A percentile compares a stretch with the other conserved stretches of the same genome.
Evolutionary conservation across 2,113 vertebrate genomes (phyloP).

Genomic region (Ameiurus melas): DNA sequence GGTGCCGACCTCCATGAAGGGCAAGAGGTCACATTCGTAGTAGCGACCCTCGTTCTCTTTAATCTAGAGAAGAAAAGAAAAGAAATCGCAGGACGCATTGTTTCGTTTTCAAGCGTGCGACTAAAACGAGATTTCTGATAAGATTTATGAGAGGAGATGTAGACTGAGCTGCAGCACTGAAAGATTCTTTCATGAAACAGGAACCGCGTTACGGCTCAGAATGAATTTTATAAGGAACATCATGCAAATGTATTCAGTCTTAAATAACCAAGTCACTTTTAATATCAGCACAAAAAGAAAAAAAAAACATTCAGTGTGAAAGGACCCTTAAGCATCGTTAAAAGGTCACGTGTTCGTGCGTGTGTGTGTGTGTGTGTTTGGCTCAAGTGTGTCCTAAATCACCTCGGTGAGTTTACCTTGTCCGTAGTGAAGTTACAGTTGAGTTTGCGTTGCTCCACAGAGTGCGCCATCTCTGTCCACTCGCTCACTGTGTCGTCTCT

Average conservation of each 20-base stretch:
- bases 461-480: constrained; percentile 90
- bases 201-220: not conserved
- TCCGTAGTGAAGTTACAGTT: constrained; percentile 82
- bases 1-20: constrained; percentile 94
- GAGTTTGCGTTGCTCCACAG: constrained; percentile 87
- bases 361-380: not conserved
- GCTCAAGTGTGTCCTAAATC: not conserved
- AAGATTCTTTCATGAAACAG: no score
- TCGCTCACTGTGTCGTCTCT: constrained; percentile 79
- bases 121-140: no score
- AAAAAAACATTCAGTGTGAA: no score
- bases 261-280: not conserved
- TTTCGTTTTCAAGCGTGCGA: not conserved
- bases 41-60: constrained; percentile 85
- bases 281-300: not conserved
- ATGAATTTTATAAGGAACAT: not conserved
- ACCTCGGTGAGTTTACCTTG: constrained; percentile 76
- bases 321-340: no score
- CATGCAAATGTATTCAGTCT: not conserved
- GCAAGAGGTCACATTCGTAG: constrained; percentile 90
- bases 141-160: not conserved
- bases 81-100: not conserved
- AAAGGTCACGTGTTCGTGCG: not conserved
- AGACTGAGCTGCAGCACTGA: no score
- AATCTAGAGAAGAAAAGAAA: constrained; percentile 67